Evolutionary conservation across 1,140 invertebrate species (phyloP).

Genomic region (Hylyphantes graminicola): DNA sequence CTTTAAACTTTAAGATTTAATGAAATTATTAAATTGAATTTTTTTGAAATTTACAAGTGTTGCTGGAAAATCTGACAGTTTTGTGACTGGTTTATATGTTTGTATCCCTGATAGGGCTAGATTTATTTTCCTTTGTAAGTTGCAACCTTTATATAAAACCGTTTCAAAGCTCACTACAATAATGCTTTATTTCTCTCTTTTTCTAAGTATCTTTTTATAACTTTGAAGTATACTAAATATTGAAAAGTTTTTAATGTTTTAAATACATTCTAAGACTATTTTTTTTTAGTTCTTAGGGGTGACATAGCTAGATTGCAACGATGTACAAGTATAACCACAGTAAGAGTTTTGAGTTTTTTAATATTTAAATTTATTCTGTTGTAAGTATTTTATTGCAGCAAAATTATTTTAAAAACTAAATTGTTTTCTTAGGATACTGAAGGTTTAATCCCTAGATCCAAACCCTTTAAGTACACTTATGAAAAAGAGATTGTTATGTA

Average conservation of each 20-base stretch:
- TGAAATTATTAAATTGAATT: no score
- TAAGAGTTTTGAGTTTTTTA: constrained; percentile 40
- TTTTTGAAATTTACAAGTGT: not conserved
- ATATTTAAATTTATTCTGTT: constrained; percentile 5
- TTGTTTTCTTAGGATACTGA: constrained; percentile 78
- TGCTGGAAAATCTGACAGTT: no score
- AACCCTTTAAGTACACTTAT: constrained; percentile 98
- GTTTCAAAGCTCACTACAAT: not conserved
- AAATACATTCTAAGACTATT: not conserved
- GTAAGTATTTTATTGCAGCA: constrained; percentile 36
- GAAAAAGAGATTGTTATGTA: constrained; percentile 99
- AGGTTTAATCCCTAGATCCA: constrained; percentile 90
- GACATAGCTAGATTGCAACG: constrained; percentile 90
- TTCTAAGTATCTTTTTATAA: no score
- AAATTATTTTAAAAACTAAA: constrained; percentile 10
- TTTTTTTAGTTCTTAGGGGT: constrained; percentile 82
- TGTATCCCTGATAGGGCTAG: no score
- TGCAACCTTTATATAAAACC: not conserved
- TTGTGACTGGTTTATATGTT: no score
- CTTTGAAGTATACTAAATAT: no score
- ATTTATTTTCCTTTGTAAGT: not conserved
- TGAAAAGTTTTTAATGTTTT: not conserved
- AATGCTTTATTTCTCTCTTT: no score
- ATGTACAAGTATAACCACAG: constrained; percentile 63
- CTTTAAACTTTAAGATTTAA: not conserved